Evolutionary conservation across 2,888 invertebrate species (phyloP), one percentile per base, ranked within the genome.

Genomic region (Drosophila cracens): DNA sequence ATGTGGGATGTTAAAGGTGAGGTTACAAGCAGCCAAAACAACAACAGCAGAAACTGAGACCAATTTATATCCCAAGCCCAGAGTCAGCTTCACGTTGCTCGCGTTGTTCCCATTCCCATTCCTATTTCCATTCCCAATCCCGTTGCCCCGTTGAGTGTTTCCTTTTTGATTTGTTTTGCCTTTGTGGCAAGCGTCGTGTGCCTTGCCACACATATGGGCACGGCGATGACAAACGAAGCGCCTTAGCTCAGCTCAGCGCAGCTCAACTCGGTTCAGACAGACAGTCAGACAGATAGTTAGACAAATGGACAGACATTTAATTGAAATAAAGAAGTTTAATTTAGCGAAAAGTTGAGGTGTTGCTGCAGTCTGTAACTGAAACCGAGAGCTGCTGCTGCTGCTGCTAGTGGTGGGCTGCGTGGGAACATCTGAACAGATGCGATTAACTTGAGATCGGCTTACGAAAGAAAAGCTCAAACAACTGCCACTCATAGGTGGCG

Each of bases 1-100:
- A 91, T 91, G 91, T 91, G 91, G 91, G 91, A 91, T 88, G 91
- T 91, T 91, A 90, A 91, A 91, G 91, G 91, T 91, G 91, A 91
- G 91, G 91, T 91, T 89, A 81, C 86, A 78, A 76, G 76, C 85
- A 75, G 71, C 81, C 68, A 73, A 76, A 70, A 61, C 67, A 75
- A 67, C 31, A 52, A 46, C 46, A 34, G 76, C 31, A 63, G 43
- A 60, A 59, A 63, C 61, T 58, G 64, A 70, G 76, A 76, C 80
- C 61, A 79, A 67, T 60, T 53, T 60, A 60, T 49, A 51, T 53
- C 72, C 74, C 77, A 77, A 77, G 68, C 77, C 71, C 81, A 77
- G 65, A 81, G 63, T 53, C 63, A 64, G 43, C 68, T 69, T 51
- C 7, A n/a, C 53, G 68, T 62, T 87, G 87, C 83, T 89, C 87